These are phyloP conservation scores for Acyrthosiphon pisum DNA, from an alignment of 1,140 invertebrate genomes.

Conservation along the genomic window DNA sequence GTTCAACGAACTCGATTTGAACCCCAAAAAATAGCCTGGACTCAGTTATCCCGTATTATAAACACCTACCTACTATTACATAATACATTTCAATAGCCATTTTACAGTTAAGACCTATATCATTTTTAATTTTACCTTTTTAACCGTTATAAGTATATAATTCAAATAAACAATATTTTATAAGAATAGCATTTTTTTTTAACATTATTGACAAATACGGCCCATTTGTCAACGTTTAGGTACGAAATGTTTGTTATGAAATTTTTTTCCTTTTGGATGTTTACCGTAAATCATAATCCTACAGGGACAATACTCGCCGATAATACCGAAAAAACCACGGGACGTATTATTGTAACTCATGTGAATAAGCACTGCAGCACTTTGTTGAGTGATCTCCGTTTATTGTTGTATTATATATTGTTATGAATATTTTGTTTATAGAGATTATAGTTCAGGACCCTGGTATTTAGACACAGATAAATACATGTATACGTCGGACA, in stretches of 20 bases:
- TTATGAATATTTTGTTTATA: too few species aligned
- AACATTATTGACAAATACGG: neutral
- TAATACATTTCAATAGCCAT: too few species aligned
- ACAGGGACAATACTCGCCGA: neutral
- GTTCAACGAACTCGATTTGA: too few species aligned
- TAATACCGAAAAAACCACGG: neutral
- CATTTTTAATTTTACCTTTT: neutral
- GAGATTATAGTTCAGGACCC: too few species aligned
- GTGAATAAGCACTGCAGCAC: neutral
- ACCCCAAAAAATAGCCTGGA: too few species aligned
- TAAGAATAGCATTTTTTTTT: neutral
- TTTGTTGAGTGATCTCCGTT: neutral
- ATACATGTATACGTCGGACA: too few species aligned
- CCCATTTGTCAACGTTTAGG: neutral
- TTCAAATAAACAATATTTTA: neutral
- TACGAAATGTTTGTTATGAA: neutral
- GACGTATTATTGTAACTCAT: neutral
- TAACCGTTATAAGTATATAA: neutral
- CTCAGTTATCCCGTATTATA: too few species aligned
- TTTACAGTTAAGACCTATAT: too few species aligned
- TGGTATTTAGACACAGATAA: too few species aligned
- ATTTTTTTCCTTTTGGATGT: neutral
- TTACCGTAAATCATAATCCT: neutral
- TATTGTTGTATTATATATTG: too few species aligned
- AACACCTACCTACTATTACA: too few species aligned